Percentiles rank a stretch among this genome's conserved stretches.
These are phyloP conservation scores for Poeciliopsis gracilis DNA, from an alignment of 2,797 vertebrate genomes.

Conservation along the genomic window DNA sequence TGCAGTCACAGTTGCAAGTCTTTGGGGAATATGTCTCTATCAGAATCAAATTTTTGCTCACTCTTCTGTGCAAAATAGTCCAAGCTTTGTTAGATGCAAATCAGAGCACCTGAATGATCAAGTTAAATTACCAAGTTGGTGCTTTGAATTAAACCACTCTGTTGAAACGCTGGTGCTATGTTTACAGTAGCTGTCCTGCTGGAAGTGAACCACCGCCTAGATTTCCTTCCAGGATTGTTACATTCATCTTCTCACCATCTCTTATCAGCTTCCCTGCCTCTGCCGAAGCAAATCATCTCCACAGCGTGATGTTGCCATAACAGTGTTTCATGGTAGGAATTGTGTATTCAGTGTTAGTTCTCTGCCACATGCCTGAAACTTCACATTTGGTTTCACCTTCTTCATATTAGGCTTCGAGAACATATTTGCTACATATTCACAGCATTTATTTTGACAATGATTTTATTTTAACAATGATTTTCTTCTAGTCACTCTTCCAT, in stretches of 20 bases:
- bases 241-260: background rate
- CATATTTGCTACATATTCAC: background rate
- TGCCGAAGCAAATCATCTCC: background rate
- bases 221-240: background rate
- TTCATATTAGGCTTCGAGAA: background rate
- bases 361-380: background rate
- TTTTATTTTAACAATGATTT: background rate
- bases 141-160: background rate
- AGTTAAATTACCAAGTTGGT: background rate
- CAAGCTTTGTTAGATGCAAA: background rate
- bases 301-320: background rate
- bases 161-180: background rate
- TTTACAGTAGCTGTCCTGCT: background rate
- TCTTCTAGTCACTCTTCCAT: background rate
- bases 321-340: background rate
- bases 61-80: background rate
- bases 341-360: background rate
- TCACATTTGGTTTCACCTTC: background rate
- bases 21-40: background rate
- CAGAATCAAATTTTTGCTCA: background rate
- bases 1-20: background rate
- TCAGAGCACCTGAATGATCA: background rate
- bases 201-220: background rate
- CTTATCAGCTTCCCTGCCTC: background rate
- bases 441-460: background rate